These are phyloP conservation scores for Anoplolepis gracilipes DNA, from an alignment of 1,140 invertebrate genomes.

Conservation along the genomic window DNA sequence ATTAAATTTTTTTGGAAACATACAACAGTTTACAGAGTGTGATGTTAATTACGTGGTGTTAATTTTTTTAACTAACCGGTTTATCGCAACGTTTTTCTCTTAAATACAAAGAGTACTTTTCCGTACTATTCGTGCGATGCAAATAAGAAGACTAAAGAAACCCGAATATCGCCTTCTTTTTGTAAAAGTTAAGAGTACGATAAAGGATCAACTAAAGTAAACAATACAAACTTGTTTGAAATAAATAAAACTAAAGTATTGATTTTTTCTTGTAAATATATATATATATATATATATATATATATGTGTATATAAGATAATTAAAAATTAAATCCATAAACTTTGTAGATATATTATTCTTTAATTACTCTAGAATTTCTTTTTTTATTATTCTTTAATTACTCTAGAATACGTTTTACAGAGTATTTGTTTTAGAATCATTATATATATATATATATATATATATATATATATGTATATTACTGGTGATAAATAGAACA, in stretches of 20 bases:
- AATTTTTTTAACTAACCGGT: slow-evolving; percentile 37
- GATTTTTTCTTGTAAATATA: slow-evolving; percentile 1
- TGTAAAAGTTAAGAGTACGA: background rate
- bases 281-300: too few species aligned
- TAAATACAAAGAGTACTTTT: slow-evolving; percentile 10
- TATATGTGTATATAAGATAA: background rate
- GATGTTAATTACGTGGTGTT: slow-evolving; percentile 19
- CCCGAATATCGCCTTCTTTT: background rate
- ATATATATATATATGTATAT: background rate
- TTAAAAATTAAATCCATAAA: background rate
- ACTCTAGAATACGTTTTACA: background rate
- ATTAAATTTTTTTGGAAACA: slow-evolving; percentile 46
- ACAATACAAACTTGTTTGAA: background rate
- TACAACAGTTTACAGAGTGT: background rate
- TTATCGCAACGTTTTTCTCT: slow-evolving; percentile 20
- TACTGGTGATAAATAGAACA: background rate
- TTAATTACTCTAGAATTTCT: background rate
- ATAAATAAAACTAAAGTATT: background rate
- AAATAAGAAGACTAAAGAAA: background rate
- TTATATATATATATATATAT: background rate
- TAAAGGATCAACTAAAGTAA: slow-evolving; percentile 19
- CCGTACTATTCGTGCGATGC: slow-evolving; percentile 15
- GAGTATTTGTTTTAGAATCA: background rate
- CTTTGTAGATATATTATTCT: background rate
- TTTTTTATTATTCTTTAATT: background rate